These are phyloP conservation scores for Drosophila helvetica DNA, from an alignment of 2,888 invertebrate genomes.

Conservation along the genomic window DNA sequence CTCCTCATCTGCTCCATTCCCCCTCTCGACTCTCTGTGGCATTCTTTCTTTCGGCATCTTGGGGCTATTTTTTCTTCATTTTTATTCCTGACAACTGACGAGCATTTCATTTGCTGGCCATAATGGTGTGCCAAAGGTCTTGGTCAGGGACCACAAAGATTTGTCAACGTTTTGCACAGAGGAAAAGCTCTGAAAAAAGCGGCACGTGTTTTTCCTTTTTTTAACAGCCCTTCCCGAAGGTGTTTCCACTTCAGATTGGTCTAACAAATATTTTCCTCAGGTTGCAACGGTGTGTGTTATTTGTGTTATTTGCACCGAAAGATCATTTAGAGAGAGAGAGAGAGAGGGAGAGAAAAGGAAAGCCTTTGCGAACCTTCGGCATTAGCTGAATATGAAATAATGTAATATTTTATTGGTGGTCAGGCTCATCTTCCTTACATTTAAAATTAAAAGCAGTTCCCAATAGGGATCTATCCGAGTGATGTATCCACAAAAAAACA, in stretches of 20 bases:
- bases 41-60: constrained; percentile 27
- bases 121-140: constrained; percentile 52
- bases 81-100: constrained; percentile 38
- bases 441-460: constrained; percentile 53
- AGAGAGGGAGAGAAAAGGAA: no score
- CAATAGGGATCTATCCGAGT: constrained; percentile 28
- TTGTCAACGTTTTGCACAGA: constrained; percentile 51
- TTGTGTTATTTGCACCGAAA: no score
- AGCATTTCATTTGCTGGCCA: constrained; percentile 68
- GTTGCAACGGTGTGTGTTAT: neutral
- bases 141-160: constrained; percentile 46
- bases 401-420: neutral
- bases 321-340: neutral
- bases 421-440: constrained; percentile 18
- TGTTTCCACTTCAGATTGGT: neutral
- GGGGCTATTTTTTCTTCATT: constrained; percentile 29
- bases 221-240: neutral
- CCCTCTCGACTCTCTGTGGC: constrained; percentile 10
- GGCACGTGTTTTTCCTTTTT: constrained; percentile 52
- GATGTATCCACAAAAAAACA: constrained; percentile 4
- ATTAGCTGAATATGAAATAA: no score
- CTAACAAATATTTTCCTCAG: neutral
- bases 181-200: constrained; percentile 24
- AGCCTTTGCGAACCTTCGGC: no score
- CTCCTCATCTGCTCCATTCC: constrained; percentile 31